Conservation (phyloP, 2,888 invertebrate genomes). For the Sesia bembeciformis region DNA sequence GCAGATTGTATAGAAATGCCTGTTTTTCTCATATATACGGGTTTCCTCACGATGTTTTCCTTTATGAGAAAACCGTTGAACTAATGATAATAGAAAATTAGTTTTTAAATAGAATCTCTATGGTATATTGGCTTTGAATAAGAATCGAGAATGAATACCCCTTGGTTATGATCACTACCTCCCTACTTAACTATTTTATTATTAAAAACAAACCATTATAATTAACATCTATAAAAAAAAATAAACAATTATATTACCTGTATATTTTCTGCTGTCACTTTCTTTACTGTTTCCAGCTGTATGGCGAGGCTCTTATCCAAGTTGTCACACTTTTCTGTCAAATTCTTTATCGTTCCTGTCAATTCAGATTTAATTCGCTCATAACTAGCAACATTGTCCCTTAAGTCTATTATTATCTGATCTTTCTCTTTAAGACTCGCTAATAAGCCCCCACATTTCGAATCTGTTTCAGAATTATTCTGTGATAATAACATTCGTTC, state of each 20-base stretch:
- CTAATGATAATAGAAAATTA: too few relatives aligned
- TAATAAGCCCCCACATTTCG: constrained; percentile 39
- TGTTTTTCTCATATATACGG: too few relatives aligned
- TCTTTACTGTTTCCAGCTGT: constrained; percentile 78
- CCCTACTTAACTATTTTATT: not conserved
- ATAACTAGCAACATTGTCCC: constrained; percentile 32
- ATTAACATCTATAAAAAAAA: not conserved
- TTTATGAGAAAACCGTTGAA: too few relatives aligned
- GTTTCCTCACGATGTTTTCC: too few relatives aligned
- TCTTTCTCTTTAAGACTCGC: constrained; percentile 50
- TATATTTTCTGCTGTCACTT: constrained; percentile 76
- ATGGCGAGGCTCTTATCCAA: constrained; percentile 78
- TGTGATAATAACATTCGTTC: constrained; percentile 37
- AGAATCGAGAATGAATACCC: too few relatives aligned
- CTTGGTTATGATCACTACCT: too few relatives aligned
- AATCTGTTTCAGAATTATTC: constrained; percentile 25
- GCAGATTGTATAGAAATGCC: too few relatives aligned
- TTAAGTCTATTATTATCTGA: constrained; percentile 42
- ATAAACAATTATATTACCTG: constrained; percentile 26
- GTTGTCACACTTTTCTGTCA: constrained; percentile 80
- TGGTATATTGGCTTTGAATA: too few relatives aligned
- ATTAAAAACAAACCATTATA: not conserved
- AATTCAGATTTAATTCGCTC: constrained; percentile 57
- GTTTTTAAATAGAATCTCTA: too few relatives aligned
- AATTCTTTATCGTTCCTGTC: constrained; percentile 71